phyloP scores from a whole-genome alignment of 2,888 invertebrate species.

The Cryptocheilus praepositus region DNA sequence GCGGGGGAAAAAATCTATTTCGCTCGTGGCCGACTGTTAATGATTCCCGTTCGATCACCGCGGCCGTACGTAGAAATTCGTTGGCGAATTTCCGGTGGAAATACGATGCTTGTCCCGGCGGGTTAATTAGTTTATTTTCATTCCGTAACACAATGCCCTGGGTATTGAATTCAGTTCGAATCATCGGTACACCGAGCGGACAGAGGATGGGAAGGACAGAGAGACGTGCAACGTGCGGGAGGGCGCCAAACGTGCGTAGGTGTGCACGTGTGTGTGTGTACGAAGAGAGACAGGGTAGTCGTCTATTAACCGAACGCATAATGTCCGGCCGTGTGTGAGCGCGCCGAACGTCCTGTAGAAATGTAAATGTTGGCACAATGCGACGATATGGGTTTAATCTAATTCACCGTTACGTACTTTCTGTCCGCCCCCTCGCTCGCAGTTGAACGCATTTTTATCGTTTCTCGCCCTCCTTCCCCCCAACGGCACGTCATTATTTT shows the following conservation, averaged over 20 bases:
- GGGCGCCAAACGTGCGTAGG: neutral
- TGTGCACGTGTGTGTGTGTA: neutral
- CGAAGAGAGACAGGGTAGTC: neutral
- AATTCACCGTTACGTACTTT: neutral
- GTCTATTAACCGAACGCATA: too few relatives aligned
- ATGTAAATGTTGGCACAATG: slow-evolving; percentile 27
- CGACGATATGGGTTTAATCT: neutral
- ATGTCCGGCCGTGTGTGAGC: too few relatives aligned
- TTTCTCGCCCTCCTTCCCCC: too few relatives aligned
- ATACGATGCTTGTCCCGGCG: neutral
- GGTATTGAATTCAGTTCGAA: slow-evolving; percentile 34
- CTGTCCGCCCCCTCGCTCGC: too few relatives aligned
- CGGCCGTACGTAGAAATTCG: too few relatives aligned
- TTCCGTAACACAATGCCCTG: slow-evolving; percentile 6
- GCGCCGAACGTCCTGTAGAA: slow-evolving; percentile 3
- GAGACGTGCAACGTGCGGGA: neutral
- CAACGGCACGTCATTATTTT: too few relatives aligned
- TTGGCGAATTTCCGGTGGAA: too few relatives aligned
- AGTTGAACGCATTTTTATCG: too few relatives aligned
- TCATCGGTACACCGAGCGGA: slow-evolving; percentile 13
- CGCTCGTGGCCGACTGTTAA: too few relatives aligned
- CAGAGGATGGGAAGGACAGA: neutral
- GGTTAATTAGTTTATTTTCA: slow-evolving; percentile 45
- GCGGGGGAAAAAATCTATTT: too few relatives aligned
- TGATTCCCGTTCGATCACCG: too few relatives aligned